phyloP scores from a whole-genome alignment of 2,888 invertebrate genomes.

The Pollenia angustigena region DNA sequence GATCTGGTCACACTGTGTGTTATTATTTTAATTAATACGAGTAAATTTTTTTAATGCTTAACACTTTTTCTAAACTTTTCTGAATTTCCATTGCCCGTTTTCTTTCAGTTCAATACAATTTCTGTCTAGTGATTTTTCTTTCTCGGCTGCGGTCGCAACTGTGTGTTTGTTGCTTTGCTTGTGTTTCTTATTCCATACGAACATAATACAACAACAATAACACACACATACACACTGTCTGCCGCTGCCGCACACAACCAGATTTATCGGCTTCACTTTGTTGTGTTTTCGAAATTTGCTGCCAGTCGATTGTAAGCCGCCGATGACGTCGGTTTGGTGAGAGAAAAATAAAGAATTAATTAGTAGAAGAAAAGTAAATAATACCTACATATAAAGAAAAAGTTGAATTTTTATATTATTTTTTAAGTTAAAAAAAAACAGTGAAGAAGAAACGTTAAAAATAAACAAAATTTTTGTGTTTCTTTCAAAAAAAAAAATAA shows the following conservation, averaged over 20 bases:
- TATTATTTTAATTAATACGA: not conserved
- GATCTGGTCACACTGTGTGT: not conserved
- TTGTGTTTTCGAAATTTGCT: slow-evolving; percentile 76
- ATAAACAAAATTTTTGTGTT: slow-evolving; percentile 17
- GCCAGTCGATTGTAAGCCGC: slow-evolving; percentile 78
- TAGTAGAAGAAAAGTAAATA: slow-evolving; percentile 1
- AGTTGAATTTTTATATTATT: slow-evolving; percentile 24
- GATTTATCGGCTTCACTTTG: slow-evolving; percentile 76
- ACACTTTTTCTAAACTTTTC: slow-evolving; percentile 52
- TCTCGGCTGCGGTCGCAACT: slow-evolving; percentile 47
- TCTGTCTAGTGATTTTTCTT: slow-evolving; percentile 64
- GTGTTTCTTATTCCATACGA: slow-evolving; percentile 54
- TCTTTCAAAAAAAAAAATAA: not conserved
- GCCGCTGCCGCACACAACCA: slow-evolving; percentile 46
- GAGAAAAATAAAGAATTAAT: slow-evolving; percentile 54
- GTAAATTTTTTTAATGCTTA: slow-evolving; percentile 6
- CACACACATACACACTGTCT: slow-evolving; percentile 18
- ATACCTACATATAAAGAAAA: not conserved
- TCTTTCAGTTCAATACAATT: slow-evolving; percentile 35
- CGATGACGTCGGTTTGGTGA: slow-evolving; percentile 78
- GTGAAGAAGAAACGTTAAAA: slow-evolving; percentile 33
- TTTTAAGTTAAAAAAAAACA: slow-evolving; percentile 29
- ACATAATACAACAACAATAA: not conserved
- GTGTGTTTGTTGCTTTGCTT: slow-evolving; percentile 25
- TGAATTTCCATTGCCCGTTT: slow-evolving; percentile 42